Percentiles rank a stretch among this genome's conserved stretches.
Evolutionary conservation across 2,888 invertebrate genomes (phyloP).

Genomic region (Diarsia brunnea): DNA sequence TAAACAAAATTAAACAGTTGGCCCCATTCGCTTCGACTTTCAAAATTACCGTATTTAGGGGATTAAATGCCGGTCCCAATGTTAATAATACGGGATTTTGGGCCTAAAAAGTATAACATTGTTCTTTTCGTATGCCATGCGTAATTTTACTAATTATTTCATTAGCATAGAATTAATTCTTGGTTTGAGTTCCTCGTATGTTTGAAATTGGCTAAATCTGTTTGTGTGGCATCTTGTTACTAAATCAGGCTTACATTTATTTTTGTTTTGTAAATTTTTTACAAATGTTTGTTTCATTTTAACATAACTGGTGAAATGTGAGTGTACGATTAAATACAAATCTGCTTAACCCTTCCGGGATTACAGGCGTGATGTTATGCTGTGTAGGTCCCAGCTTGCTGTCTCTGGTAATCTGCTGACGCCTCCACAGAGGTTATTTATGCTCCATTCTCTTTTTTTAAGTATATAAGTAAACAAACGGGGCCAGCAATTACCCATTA

Average conservation of each 20-base stretch:
- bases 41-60: conserved; percentile 80
- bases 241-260: conserved; percentile 15
- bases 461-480: conserved; percentile 31
- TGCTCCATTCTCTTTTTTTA: conserved; percentile 21
- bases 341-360: too few species aligned
- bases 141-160: conserved; percentile 79
- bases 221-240: conserved; percentile 22
- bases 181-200: conserved; percentile 43
- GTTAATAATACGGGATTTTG: conserved; percentile 80
- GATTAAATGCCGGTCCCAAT: conserved; percentile 77
- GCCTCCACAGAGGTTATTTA: conserved; percentile 10
- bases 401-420: conserved; percentile 9
- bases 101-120: conserved; percentile 71
- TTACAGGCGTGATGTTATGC: too few species aligned
- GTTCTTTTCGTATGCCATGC: conserved; percentile 68
- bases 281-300: too few species aligned
- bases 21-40: conserved; percentile 81
- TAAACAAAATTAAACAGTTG: conserved; percentile 86
- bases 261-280: not conserved
- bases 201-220: conserved; percentile 16
- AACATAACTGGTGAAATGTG: too few species aligned
- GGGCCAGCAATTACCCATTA: conserved; percentile 42
- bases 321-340: too few species aligned
- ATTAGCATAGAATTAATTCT: conserved; percentile 78
- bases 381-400: not conserved